phyloP scores from a whole-genome alignment of 2,113 vertebrate genomes.

The Prunella fulvescens region DNA sequence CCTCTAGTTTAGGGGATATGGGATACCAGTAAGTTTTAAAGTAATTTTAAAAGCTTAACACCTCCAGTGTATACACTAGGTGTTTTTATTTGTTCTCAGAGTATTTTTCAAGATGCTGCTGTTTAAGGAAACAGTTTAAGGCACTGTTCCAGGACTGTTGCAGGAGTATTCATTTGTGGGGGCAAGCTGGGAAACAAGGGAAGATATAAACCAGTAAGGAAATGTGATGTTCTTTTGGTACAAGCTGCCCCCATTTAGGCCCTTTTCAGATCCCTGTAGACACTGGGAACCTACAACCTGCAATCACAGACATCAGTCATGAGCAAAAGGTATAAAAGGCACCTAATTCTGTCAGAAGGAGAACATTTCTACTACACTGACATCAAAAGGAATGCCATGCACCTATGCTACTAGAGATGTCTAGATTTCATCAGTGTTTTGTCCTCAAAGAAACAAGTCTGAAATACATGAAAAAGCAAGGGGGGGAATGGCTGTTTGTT shows the following conservation, averaged over 20 bases:
- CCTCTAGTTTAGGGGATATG: background rate
- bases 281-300: background rate
- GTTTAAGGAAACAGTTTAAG: background rate
- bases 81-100: background rate
- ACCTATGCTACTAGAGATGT: conserved; percentile 6
- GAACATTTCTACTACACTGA: conserved; percentile 31
- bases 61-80: background rate
- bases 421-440: conserved; percentile 36
- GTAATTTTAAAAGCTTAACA: background rate
- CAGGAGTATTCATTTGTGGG: background rate
- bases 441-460: conserved; percentile 55
- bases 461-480: conserved; percentile 47
- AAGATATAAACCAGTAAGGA: background rate
- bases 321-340: conserved; percentile 11
- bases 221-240: background rate
- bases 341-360: conserved; percentile 55
- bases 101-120: background rate
- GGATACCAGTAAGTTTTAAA: background rate
- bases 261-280: background rate
- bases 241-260: background rate
- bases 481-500: conserved; percentile 38
- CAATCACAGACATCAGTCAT: conserved; percentile 13
- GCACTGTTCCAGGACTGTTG: background rate
- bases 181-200: background rate
- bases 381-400: conserved; percentile 28